phyloP scores from a whole-genome alignment of 1,140 invertebrate genomes.

The Mamestra configurata region DNA sequence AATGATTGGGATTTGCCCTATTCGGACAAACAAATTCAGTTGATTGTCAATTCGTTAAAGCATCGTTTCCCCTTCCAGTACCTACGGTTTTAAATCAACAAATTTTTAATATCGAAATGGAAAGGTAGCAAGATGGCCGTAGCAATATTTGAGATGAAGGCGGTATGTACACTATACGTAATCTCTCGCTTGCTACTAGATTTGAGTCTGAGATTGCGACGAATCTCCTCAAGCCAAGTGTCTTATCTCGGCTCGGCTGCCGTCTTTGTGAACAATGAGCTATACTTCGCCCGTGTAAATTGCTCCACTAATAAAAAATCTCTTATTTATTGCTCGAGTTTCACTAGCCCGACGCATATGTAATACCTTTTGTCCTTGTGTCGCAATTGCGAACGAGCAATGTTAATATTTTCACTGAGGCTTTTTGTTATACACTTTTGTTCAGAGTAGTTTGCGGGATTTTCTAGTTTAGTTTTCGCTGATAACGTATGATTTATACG shows the following conservation, averaged over 20 bases:
- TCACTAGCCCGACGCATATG: background rate
- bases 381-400: background rate
- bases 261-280: constrained; percentile 35
- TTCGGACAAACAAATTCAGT: no score
- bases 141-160: constrained; percentile 34
- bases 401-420: constrained; percentile 2
- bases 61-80: no score
- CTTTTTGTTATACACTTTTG: background rate
- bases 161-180: constrained; percentile 16
- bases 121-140: background rate
- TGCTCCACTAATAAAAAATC: constrained; percentile 22
- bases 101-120: background rate
- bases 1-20: no score
- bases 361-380: constrained; percentile 2
- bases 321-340: constrained; percentile 18
- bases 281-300: constrained; percentile 19
- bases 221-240: constrained; percentile 19
- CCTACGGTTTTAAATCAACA: background rate
- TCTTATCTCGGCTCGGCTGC: constrained; percentile 36
- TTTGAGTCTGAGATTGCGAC: constrained; percentile 35
- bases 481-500: constrained; percentile 15
- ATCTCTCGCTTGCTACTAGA: constrained; percentile 44
- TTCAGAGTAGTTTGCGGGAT: background rate
- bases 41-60: no score
- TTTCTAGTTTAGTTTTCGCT: constrained; percentile 16